Evolutionary conservation across 2,113 vertebrate genomes (phyloP).

Genomic region (Toxostoma redivivum): DNA sequence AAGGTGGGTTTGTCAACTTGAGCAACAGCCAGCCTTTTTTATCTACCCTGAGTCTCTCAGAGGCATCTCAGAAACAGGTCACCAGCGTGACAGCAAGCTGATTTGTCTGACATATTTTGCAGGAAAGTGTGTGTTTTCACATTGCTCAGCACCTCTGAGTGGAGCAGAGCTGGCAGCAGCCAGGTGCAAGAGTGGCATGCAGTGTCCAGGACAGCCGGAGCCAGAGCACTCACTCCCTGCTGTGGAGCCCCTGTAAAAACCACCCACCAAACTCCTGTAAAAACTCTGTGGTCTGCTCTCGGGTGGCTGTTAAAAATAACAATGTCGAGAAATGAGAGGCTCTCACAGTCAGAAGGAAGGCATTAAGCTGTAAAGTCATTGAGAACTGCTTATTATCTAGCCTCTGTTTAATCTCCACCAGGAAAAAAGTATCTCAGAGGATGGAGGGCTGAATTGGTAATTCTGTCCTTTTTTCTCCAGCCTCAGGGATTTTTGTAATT

Average conservation of each 20-base stretch:
- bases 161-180: background rate
- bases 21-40: background rate
- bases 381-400: background rate
- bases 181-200: rapidly evolving
- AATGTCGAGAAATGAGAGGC: background rate
- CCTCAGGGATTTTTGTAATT: background rate
- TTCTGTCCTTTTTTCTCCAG: background rate
- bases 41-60: background rate
- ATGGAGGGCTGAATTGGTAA: background rate
- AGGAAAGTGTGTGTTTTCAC: background rate
- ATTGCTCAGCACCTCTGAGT: background rate
- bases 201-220: background rate
- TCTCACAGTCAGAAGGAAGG: background rate
- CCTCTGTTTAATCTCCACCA: background rate
- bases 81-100: background rate
- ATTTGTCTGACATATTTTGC: background rate
- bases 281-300: background rate
- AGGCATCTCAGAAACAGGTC: background rate
- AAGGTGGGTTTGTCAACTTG: background rate
- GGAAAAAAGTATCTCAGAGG: background rate
- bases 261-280: background rate
- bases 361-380: background rate
- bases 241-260: background rate
- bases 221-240: background rate
- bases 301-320: background rate